Evolutionary conservation across 2,888 invertebrate genomes (phyloP).

Genomic region (Platycheirus albimanus): DNA sequence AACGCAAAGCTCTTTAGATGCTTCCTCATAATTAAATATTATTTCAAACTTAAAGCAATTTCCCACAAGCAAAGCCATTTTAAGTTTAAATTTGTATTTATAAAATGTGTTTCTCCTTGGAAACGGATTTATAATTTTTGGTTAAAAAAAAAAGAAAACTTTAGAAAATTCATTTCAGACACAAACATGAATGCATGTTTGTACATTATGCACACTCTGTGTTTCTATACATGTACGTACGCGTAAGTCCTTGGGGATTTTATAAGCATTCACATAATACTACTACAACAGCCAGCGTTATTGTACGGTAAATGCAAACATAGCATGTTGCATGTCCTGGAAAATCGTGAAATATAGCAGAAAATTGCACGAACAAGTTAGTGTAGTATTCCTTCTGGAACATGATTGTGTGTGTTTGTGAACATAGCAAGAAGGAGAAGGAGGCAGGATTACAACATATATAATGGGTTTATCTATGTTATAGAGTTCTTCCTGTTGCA

Average conservation of each 20-base stretch:
- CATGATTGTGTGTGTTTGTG: background rate
- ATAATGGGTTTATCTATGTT: background rate
- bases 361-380: slow-evolving; percentile 34
- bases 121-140: slow-evolving; percentile 5
- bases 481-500: background rate
- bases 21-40: background rate
- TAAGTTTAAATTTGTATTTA: background rate
- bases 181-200: background rate
- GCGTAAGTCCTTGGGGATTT: background rate
- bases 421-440: background rate
- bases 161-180: background rate
- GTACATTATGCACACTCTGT: background rate
- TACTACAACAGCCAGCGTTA: background rate
- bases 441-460: background rate
- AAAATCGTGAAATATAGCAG: slow-evolving; percentile 23
- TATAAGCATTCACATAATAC: background rate
- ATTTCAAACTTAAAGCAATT: slow-evolving; percentile 13
- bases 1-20: too few relatives aligned
- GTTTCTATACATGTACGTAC: background rate
- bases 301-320: slow-evolving; percentile 22
- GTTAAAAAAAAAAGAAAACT: background rate
- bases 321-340: slow-evolving; percentile 29
- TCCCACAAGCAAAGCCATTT: slow-evolving; percentile 7
- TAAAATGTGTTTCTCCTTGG: background rate
- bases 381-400: background rate